Evolutionary conservation across 2,113 vertebrate species (phyloP).

Genomic region (Gambusia affinis): DNA sequence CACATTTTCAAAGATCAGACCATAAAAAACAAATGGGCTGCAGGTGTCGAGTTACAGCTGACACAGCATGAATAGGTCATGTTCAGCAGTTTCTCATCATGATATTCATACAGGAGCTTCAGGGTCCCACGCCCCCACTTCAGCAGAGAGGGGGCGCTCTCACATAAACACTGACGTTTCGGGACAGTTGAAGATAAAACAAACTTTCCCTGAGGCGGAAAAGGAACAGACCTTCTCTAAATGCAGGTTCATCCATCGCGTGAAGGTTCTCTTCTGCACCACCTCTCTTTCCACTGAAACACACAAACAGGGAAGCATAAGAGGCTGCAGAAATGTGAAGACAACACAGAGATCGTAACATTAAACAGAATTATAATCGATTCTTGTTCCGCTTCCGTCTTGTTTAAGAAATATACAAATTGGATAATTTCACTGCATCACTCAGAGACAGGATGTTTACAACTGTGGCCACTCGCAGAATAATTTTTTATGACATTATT

Average conservation of each 20-base stretch:
- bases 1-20: not conserved
- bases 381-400: not conserved
- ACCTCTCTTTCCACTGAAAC: conserved; percentile 90
- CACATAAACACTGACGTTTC: not conserved
- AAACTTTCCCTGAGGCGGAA: not conserved
- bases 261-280: conserved; percentile 98
- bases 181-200: not conserved
- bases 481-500: not conserved
- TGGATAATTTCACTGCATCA: not conserved
- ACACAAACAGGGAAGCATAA: conserved; percentile 10
- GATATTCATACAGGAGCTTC: not conserved
- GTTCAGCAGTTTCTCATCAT: not conserved
- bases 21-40: conserved; percentile 4
- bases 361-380: not conserved
- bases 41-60: not conserved
- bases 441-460: not conserved
- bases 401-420: not conserved
- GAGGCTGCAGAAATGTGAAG: not conserved
- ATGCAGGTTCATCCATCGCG: conserved; percentile 97
- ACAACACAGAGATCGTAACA: not conserved
- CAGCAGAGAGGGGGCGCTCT: not conserved
- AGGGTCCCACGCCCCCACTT: not conserved
- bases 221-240: conserved; percentile 88
- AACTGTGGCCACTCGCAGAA: not conserved
- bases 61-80: not conserved